phyloP scores from a whole-genome alignment of 2,797 vertebrate species.

The Microctenopoma stevenorrisi region DNA sequence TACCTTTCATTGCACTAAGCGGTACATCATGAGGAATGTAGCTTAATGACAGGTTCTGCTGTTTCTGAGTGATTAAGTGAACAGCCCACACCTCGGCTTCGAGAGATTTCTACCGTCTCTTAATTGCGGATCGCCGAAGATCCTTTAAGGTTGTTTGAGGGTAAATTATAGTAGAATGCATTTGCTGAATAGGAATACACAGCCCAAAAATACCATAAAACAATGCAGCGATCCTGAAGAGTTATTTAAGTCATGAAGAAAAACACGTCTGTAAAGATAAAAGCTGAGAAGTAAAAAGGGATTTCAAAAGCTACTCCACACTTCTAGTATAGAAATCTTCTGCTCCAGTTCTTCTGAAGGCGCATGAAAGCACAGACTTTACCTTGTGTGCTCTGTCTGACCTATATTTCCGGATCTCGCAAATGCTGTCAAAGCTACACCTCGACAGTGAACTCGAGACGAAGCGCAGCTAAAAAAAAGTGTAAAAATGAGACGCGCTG shows the following conservation, averaged over 20 bases:
- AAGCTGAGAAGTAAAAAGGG: slow-evolving; percentile 20
- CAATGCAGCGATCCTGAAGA: not conserved
- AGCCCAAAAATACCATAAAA: slow-evolving; percentile 24
- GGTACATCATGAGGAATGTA: slow-evolving; percentile 27
- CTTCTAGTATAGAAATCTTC: slow-evolving; percentile 54
- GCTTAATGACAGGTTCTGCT: slow-evolving; percentile 25
- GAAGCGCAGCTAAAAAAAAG: slow-evolving; percentile 20
- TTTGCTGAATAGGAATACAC: not conserved
- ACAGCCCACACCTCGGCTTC: not conserved
- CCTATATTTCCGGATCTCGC: slow-evolving; percentile 60
- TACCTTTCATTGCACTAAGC: slow-evolving; percentile 8
- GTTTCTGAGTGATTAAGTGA: slow-evolving; percentile 22
- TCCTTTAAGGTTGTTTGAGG: slow-evolving; percentile 1
- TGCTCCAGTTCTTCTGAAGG: slow-evolving; percentile 66
- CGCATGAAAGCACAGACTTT: slow-evolving; percentile 58
- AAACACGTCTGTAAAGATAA: slow-evolving; percentile 17
- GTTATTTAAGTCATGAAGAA: slow-evolving; percentile 19
- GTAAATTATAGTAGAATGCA: slow-evolving; percentile 21
- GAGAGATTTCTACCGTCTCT: slow-evolving; percentile 14
- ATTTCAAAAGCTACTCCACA: slow-evolving; percentile 39
- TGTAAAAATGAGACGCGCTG: slow-evolving; percentile 15
- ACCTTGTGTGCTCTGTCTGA: slow-evolving; percentile 67
- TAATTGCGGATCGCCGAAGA: slow-evolving; percentile 16
- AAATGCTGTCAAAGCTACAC: slow-evolving; percentile 52
- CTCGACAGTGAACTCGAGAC: slow-evolving; percentile 42